Percentiles rank a stretch among this genome's conserved stretches.
Evolutionary conservation across 2,113 vertebrate species (phyloP).

Genomic region (Hydrolagus affinis): DNA sequence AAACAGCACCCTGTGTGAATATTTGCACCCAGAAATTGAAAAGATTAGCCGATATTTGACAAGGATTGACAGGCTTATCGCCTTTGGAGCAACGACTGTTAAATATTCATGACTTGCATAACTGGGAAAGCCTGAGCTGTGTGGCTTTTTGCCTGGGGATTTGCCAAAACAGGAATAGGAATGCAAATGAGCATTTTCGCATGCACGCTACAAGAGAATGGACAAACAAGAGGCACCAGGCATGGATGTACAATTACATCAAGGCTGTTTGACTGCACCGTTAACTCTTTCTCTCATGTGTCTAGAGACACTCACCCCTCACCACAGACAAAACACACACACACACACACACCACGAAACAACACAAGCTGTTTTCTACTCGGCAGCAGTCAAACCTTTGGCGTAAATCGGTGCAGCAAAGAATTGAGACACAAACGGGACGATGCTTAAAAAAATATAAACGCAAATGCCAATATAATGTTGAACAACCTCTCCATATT

Average conservation of each 20-base stretch:
- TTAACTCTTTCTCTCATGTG: slow-evolving; percentile 16
- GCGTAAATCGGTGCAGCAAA: background rate
- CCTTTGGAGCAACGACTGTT: slow-evolving; percentile 92
- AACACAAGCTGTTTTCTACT: too few species aligned
- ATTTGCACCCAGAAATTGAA: slow-evolving; percentile 99
- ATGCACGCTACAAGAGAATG: slow-evolving; percentile 18
- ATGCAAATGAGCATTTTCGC: slow-evolving; percentile 27
- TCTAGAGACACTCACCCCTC: background rate
- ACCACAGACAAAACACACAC: too few species aligned
- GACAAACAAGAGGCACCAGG: slow-evolving; percentile 14
- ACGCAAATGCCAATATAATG: background rate
- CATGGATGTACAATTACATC: slow-evolving; percentile 27
- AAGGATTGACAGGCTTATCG: slow-evolving; percentile 90
- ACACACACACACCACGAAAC: too few species aligned
- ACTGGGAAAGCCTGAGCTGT: slow-evolving; percentile 68
- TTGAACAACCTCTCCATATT: background rate
- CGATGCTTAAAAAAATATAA: background rate
- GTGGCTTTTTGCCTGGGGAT: slow-evolving; percentile 55
- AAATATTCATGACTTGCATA: slow-evolving; percentile 92
- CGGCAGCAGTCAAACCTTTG: too few species aligned
- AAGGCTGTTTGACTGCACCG: background rate
- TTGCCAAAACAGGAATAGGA: slow-evolving; percentile 31
- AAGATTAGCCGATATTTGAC: slow-evolving; percentile 99
- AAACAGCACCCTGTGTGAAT: slow-evolving; percentile 98
- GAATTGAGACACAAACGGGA: background rate